Conservation (phyloP, 2,888 invertebrate species). For the Diarsia dahlii region DNA sequence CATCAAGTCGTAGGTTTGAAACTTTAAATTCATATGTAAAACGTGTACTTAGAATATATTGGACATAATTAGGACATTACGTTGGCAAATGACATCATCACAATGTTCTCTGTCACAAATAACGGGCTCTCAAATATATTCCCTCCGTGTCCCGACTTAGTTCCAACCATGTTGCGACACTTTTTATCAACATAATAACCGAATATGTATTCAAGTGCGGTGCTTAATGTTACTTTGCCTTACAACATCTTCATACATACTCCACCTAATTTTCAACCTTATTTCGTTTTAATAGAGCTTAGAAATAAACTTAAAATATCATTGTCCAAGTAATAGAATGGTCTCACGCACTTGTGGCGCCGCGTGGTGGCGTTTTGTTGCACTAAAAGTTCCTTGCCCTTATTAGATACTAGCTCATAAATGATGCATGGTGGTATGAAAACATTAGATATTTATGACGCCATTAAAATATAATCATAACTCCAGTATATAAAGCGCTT, state of each 20-base stretch:
- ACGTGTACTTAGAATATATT: conserved; percentile 52
- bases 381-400: conserved; percentile 74
- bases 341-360: conserved; percentile 81
- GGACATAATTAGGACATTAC: conserved; percentile 57
- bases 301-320: conserved; percentile 52
- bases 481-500: conserved; percentile 39
- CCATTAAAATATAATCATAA: conserved; percentile 66
- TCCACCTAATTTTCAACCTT: conserved; percentile 67
- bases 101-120: conserved; percentile 65
- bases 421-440: conserved; percentile 75
- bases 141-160: conserved; percentile 74
- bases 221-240: conserved; percentile 73
- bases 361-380: conserved; percentile 72
- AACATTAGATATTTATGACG: conserved; percentile 72
- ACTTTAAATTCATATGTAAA: conserved; percentile 56
- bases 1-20: conserved; percentile 38
- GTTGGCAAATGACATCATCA: conserved; percentile 64
- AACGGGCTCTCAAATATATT: conserved; percentile 71
- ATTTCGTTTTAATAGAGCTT: conserved; percentile 65
- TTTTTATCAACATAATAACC: conserved; percentile 87
- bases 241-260: conserved; percentile 53
- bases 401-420: conserved; percentile 71
- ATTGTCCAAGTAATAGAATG: conserved; percentile 72
- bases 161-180: conserved; percentile 80
- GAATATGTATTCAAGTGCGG: conserved; percentile 86